Conservation (phyloP, 2,888 invertebrate genomes). For the Cheilosia impressa region DNA sequence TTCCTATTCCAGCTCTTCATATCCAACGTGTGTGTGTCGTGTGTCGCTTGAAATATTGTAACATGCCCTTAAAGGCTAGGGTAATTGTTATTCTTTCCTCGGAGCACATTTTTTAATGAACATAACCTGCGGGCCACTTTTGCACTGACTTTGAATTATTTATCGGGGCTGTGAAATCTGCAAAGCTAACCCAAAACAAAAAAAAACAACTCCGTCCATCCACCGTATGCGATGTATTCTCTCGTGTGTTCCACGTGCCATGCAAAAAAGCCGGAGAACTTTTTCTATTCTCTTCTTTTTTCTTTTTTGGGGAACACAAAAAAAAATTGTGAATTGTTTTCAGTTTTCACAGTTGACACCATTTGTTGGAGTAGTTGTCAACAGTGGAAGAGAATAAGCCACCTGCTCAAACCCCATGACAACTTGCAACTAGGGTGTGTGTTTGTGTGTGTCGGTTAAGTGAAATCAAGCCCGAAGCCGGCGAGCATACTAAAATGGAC, state of each 20-base stretch:
- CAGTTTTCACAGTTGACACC: constrained; percentile 68
- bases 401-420: constrained; percentile 29
- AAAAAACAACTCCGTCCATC: constrained; percentile 26
- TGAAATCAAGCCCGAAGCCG: constrained; percentile 65
- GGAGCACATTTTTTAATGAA: constrained; percentile 70
- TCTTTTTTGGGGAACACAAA: constrained; percentile 54
- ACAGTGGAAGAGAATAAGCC: constrained; percentile 43
- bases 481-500: constrained; percentile 33
- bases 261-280: constrained; percentile 46
- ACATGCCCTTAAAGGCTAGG: constrained; percentile 53
- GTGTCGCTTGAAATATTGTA: constrained; percentile 39
- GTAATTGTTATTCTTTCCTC: constrained; percentile 70
- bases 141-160: constrained; percentile 73
- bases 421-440: constrained; percentile 36
- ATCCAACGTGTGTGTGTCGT: background rate
- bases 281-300: constrained; percentile 4
- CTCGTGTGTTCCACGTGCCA: constrained; percentile 48
- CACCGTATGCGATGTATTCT: constrained; percentile 29
- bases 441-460: constrained; percentile 61
- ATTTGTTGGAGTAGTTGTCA: constrained; percentile 70
- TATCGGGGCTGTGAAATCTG: constrained; percentile 69
- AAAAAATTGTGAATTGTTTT: too few relatives aligned
- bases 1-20: background rate
- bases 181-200: constrained; percentile 38
- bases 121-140: constrained; percentile 71